Evolutionary conservation across 2,113 vertebrate genomes (phyloP), one percentile per base, ranked within the genome.

Genomic region (Leuciscus idus): DNA sequence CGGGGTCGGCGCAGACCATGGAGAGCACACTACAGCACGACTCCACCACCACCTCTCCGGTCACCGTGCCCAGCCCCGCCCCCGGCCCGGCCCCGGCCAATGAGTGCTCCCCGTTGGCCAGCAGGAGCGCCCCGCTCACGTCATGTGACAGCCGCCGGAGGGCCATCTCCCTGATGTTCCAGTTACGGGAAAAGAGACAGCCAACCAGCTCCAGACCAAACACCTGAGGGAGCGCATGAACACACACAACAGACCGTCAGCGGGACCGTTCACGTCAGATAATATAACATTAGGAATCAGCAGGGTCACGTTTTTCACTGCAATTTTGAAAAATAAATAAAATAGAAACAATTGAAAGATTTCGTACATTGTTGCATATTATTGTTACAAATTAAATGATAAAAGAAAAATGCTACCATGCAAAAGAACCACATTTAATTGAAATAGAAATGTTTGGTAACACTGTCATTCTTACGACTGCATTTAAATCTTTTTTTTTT

Each of bases 121-220:
- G 92, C 33, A 98, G 93, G 0, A 98, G 90, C 84, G 97, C 96
- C 80, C 96, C 96, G 85, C 96, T 97, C 87, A 97, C 97, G 74
- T 97, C 97, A 33, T 97, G 97, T 61, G 96, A 97, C 88, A 97
- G 95, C 88, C 96, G 95, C 61, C 97, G 90, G 70, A 97, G 95
- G 21, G 96, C 97, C 96, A 97, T 97, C 91, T 97, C 97, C 89
- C 97, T 90, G 90, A 97, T 95, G 93, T 96, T 97, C 97, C 97
- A 97, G 96, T 97, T 97, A 86, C 96, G 95, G 91, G 97, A 97
- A 94, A 97, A 97, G 87, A 97, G 96, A 91, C 96, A 97, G 92
- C 96, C 96, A 73, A 97, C 96, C 85, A 97, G 93, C 88, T 97
- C 97, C 92, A 95, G 95, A 88, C 97, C 97, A 91, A 97, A 97